Evolutionary conservation across 2,797 vertebrate genomes (phyloP), one percentile per base, ranked within the genome.

Genomic region (Tarsius wallacei): DNA sequence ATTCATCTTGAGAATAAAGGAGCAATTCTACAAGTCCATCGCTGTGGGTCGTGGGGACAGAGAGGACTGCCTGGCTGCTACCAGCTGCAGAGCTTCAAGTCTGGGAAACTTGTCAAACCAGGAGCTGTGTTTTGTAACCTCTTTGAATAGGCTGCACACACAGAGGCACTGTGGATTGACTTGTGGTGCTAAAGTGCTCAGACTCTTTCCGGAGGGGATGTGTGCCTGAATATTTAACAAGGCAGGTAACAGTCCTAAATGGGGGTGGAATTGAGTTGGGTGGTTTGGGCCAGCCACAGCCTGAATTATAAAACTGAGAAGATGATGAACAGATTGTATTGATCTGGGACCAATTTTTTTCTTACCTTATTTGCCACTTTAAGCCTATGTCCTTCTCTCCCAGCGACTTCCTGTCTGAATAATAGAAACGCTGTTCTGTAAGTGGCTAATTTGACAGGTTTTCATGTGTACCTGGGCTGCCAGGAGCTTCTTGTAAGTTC

Each of bases 291-390:
- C 63, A 87, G 47, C 57, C 71, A 49, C 1, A 10, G 53, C 36
- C 63, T 95, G 77, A 83, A 82, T 78, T 80, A 86, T 64, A 74
- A 70, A 91, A 86, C 57, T 77, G 31, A 89, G 96, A 96, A 84
- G 24, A 94, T 9, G 24, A 31, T 0, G 0, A 47, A 51, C 36
- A 31, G 49, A 76, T 85, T 95, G 77, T 82, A 97, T 86, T 94
- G 93, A 97, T 87, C 93, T 55, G 21, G 36, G 47, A 7, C 21
- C 28, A 73, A n/a, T 95, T 91, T 94, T 94, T 66, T 89, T 88
- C 88, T 80, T 71, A 85, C n/a, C 96, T 80, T 94, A 89, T 94
- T 96, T 94, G 47, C 61, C 92, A 31, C 73, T 96, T 95, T 90
- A 93, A 97, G 92, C 93, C n/a, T 93, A 61, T 87, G 49, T 64